Evolutionary conservation across 2,113 vertebrate species (phyloP), one percentile per base, ranked within the genome.

Genomic region (Actenoides lindsayi): DNA sequence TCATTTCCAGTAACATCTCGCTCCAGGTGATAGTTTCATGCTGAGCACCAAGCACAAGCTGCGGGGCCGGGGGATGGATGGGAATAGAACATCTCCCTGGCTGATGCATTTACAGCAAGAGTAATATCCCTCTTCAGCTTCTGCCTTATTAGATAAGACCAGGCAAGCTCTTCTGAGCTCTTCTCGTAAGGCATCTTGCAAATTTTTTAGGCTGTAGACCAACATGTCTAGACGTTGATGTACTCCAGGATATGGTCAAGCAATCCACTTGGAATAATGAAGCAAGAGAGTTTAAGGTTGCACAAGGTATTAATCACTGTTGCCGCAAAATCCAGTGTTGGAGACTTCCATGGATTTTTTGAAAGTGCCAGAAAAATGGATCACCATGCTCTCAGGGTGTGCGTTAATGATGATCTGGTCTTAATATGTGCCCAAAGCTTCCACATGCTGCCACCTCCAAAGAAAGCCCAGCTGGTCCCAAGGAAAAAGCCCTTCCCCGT

Each of bases 381-480:
- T 42, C 0, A 0, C 30, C 0, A 1, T 74, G 18, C 23, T 68
- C 41, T 35, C 4, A 1, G 25, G 35, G 4, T 6, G 11, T 7
- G 13, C 17, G 17, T 33, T 69, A 74, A 30, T 0, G 1, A 44
- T 16, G 15, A 13, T 3, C 41, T 10, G 33, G 11, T 39, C 54
- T 81, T 23, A 39, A 60, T 35, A 70, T 16, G n/a, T n/a, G 57
- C 15, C 16, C 15, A 41, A 7, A 14, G 44, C 50, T 88, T 31
- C 60, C 44, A 33, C 27, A 71, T 1, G 2, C 11, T 24, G 18
- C n/a, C 2, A 5, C 56, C 69, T 67, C 41, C 4, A 6, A 27
- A 70, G n/a, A 54, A 67, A 86, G 13, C 12, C 35, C 8, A 2
- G 16, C 19, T 4, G 1, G 30, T 4, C 13, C 51, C 35, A 16